Base-by-base conservation (phyloP, 2,888 invertebrate species). In the Megalurothrips usitatus region DNA sequence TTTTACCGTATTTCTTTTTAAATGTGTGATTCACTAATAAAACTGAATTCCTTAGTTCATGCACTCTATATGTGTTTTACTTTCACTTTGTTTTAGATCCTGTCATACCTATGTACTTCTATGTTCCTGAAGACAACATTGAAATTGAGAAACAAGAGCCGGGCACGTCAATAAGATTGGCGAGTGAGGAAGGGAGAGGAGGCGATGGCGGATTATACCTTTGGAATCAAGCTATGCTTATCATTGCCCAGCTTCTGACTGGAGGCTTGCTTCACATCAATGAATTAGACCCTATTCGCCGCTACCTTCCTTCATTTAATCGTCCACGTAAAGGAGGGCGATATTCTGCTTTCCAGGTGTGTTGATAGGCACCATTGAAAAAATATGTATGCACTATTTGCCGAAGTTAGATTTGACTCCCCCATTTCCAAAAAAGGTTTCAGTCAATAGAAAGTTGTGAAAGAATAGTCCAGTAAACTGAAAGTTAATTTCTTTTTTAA, bases 301-400 rank as follows among this genome's bases (percentile, higher is more conserved):
- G 99, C 52, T 97, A 98, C 88, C 89, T 99, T 84, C 98, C 99
- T 0, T 98, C 98, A 0, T 97, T 97, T 87, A 98, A 97, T 87
- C 90, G 99, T 79, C 99, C 99, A 0, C 90, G 96, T 68, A 93
- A 94, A 85, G 96, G 94, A 80, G 96, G 96, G 79, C 90, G 98
- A 83, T 99, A 99, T 88, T 98, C 98, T 0, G 97, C 98, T 43
- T 99, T 99, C 89, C 98, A 99, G 94, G 98, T 95, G 85, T 83
- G 75, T 79, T 68, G 78, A 19, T 81, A n/a, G n/a, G n/a, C n/a
- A n/a, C n/a, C n/a, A n/a, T n/a, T n/a, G n/a, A n/a, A n/a, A n/a
- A n/a, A n/a, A n/a, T n/a, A n/a, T n/a, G n/a, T 43, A 26, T 14
- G 48, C 17, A 43, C 49, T 81, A 43, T 43, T 43, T 43, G 34